These are phyloP conservation scores for Chrysolina haemoptera DNA, from an alignment of 2,888 invertebrate genomes.

Conservation along the genomic window DNA sequence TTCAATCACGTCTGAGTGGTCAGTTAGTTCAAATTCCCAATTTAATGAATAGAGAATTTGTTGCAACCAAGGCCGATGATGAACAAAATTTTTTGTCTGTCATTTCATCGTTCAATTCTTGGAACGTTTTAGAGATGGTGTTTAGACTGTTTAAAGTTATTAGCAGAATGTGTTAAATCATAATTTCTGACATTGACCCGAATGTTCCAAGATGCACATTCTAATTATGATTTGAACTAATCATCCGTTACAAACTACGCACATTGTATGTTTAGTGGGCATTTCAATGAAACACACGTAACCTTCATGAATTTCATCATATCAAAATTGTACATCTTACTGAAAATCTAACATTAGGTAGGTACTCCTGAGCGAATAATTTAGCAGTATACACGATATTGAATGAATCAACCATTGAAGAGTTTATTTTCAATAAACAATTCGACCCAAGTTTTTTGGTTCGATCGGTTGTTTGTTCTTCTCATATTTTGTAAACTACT, in stretches of 20 bases:
- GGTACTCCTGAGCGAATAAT: no score
- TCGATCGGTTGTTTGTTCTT: no score
- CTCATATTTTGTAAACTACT: no score
- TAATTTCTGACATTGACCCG: constrained; percentile 3
- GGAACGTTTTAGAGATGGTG: not conserved
- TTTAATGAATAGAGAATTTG: constrained; percentile 23
- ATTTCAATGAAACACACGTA: not conserved
- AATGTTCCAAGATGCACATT: not conserved
- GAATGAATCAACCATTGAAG: no score
- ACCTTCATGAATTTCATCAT: constrained; percentile 1
- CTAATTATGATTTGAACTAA: not conserved
- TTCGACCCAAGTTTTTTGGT: no score
- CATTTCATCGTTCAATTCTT: not conserved
- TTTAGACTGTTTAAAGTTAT: not conserved
- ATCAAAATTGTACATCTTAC: not conserved
- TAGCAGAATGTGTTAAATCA: not conserved
- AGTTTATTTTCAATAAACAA: no score
- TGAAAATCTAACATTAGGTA: no score
- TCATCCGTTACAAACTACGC: not conserved
- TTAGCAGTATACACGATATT: no score
- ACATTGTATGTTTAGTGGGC: not conserved
- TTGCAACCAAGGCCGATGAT: constrained; percentile 6
- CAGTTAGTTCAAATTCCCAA: constrained; percentile 22
- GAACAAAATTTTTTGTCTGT: constrained; percentile 7
- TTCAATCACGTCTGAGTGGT: constrained; percentile 32